Evolutionary conservation across 2,113 vertebrate genomes (phyloP), one percentile per base, ranked within the genome.

Genomic region (Microtus montanus): DNA sequence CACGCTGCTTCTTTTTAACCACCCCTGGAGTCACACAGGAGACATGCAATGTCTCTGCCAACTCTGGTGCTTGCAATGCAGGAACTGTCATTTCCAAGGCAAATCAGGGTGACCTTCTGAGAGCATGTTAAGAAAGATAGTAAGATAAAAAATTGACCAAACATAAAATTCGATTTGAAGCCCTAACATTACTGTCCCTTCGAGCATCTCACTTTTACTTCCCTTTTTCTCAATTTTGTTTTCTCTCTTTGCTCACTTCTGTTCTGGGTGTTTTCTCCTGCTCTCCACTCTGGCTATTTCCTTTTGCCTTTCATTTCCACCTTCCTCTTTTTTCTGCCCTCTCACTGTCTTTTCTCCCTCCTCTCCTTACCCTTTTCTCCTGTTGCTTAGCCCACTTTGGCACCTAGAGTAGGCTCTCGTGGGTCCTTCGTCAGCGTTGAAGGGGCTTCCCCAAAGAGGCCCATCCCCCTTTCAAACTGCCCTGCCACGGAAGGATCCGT

Each of bases 401-500:
- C 80, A 93, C 83, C 79, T 94, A 91, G 38, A 74, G 89, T 97
- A 93, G 4, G 93, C 64, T 97, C 95, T 94, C n/a, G 61, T 70
- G 93, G 94, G 96, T 91, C 97, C 88, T 96, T 96, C 77, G 30
- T 96, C 97, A 93, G 82, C 86, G 97, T 98, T 96, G 93, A 12
- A 80, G 97, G 97, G 97, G 96, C 97, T 95, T 97, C 97, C 97
- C 95, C 98, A 98, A 97, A 96, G 97, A 97, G 87, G 70, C 35
- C 87, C 96, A 96, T 97, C 97, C 97, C 97, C 97, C 87, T 96
- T 63, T 97, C 96, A 97, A 98, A 98, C 95, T 2, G 96, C 89
- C 85, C 95, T 97, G 94, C 97, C 97, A 96, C 92, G 95, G 97
- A 94, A 98, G 97, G 98, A 98, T 98, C 98, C 98, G 95, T 98